Evolutionary conservation across 2,797 vertebrate genomes (phyloP), one percentile per base, ranked within the genome.

Genomic region (Notolepis coatsorum): DNA sequence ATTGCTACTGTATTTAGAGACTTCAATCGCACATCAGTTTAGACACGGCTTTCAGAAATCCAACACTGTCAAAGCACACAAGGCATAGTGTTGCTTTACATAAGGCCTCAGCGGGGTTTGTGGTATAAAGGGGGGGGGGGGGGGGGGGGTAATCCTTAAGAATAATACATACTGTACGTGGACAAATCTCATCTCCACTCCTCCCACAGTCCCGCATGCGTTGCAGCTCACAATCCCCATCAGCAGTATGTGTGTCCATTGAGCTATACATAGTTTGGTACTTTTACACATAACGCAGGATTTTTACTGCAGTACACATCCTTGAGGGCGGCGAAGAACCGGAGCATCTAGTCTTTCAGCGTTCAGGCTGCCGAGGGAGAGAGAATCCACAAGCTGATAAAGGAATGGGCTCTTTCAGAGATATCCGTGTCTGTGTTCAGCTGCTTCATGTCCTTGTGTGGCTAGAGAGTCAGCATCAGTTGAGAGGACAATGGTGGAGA

Each of bases 241-340:
- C 18, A 28, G 15, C n/a, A 49, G 43, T 12, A 47, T 65, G 52
- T 45, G 24, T 58, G 48, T 68, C 67, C 52, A 58, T 41, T 54
- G 59, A 58, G 63, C 49, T 72, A 35, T 28, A 72, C 63, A 62
- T 41, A 31, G 42, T 48, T 3, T 23, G 68, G 59, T 72, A 65
- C 66, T 68, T 82, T 71, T 77, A 79, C 48, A 65, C 71, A 68
- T 69, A 77, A 75, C 61, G 43, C 13, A 24, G 48, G 63, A 30
- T 56, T 75, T 43, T 37, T 46, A 31, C 13, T 7, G 13, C 54
- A 71, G 71, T 75, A 76, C 51, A 30, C 25, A 38, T 49, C 18
- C 24, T 50, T 47, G 70, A 76, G 65, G 69, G 66, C 68, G 61
- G 68, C 9, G 3, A 39, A 47, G 58, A 62, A 39, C 15, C 8